Conservation (phyloP, 2,888 invertebrate species). For the Lasioglossum pauxillum region DNA sequence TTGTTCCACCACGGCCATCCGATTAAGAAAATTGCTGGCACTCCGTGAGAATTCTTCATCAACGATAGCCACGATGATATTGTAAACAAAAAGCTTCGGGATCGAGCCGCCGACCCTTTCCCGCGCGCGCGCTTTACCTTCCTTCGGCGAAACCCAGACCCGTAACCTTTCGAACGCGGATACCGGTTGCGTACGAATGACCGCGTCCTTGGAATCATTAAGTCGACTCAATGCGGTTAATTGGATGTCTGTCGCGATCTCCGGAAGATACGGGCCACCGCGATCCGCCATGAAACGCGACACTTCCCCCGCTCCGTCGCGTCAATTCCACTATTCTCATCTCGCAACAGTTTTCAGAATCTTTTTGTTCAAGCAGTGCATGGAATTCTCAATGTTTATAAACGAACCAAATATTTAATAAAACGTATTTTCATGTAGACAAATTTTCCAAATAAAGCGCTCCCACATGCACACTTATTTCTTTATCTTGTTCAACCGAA, state of each 20-base stretch:
- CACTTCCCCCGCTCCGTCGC: slow-evolving; percentile 18
- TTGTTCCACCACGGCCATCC: slow-evolving; percentile 3
- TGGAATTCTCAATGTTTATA: too few species aligned
- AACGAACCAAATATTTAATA: too few species aligned
- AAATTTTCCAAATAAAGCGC: too few species aligned
- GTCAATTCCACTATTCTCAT: not conserved
- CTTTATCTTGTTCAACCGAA: too few species aligned
- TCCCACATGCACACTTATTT: too few species aligned
- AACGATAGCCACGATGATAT: not conserved
- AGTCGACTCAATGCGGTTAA: slow-evolving; percentile 32
- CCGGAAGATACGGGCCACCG: slow-evolving; percentile 13
- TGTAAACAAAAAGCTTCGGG: slow-evolving; percentile 2
- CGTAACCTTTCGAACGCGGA: slow-evolving; percentile 39
- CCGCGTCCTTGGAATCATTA: slow-evolving; percentile 48
- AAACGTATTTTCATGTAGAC: too few species aligned
- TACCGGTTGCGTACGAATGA: slow-evolving; percentile 39
- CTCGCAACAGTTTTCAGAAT: too few species aligned
- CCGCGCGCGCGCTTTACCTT: slow-evolving; percentile 20
- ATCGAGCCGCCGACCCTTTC: slow-evolving; percentile 24
- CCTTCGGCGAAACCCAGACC: slow-evolving; percentile 16
- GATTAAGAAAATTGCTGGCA: slow-evolving; percentile 1
- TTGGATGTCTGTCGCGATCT: slow-evolving; percentile 27
- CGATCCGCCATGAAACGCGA: slow-evolving; percentile 16
- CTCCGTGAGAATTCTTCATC: slow-evolving; percentile 4
- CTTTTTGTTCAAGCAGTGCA: too few species aligned